Conservation (phyloP, 2,113 vertebrate genomes). For the Cebus imitator region DNA sequence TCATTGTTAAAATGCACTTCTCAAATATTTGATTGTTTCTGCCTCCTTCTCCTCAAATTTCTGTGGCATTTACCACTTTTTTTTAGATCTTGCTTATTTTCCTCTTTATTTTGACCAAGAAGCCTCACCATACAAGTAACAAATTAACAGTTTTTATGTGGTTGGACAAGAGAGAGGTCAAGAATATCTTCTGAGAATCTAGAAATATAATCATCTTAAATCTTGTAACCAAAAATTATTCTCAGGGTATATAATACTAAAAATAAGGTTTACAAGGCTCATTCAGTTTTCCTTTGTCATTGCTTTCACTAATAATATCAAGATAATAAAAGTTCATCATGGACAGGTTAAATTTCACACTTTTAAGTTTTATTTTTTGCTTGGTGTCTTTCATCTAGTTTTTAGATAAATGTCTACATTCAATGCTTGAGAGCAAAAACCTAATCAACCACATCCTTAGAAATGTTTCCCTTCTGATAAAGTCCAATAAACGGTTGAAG, state of each 20-base stretch:
- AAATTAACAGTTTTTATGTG: constrained; percentile 26
- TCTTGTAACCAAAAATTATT: constrained; percentile 8
- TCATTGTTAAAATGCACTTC: background rate
- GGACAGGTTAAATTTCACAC: background rate
- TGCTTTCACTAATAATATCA: background rate
- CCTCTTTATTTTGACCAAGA: background rate
- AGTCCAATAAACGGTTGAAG: constrained; percentile 8
- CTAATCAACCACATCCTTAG: background rate
- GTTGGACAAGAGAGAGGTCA: background rate
- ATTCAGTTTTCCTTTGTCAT: background rate
- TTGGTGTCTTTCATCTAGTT: constrained; percentile 21
- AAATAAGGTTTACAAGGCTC: background rate
- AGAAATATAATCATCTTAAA: constrained; percentile 34
- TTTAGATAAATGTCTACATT: constrained; percentile 24
- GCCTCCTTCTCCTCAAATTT: background rate
- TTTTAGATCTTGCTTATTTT: background rate
- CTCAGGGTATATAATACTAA: background rate
- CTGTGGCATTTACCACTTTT: background rate
- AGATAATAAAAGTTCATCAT: constrained; percentile 35
- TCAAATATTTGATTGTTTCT: background rate
- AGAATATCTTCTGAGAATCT: constrained; percentile 22
- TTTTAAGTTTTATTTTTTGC: background rate
- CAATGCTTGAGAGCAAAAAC: background rate
- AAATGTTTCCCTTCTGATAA: constrained; percentile 12
- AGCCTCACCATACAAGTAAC: background rate